Conservation (phyloP, 2,888 invertebrate genomes). For the Caenorhabditis doughertyi region DNA sequence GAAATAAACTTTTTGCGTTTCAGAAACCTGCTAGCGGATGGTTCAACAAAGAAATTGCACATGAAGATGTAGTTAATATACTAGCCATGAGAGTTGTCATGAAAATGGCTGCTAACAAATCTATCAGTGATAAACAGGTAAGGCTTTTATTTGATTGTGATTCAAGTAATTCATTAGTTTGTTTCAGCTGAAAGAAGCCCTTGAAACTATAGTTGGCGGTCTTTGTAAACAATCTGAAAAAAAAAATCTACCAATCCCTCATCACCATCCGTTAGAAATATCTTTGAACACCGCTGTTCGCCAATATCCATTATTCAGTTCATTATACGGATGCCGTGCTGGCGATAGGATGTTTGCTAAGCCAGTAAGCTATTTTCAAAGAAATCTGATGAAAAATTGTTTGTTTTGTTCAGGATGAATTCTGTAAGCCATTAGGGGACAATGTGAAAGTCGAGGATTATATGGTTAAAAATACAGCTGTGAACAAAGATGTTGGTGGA, state of each 20-base stretch:
- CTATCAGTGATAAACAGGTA: constrained; percentile 46
- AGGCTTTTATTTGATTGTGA: background rate
- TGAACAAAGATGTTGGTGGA: constrained; percentile 35
- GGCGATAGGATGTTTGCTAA: constrained; percentile 56
- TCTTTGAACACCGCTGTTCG: constrained; percentile 54
- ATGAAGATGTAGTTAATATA: constrained; percentile 60
- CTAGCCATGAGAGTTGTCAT: constrained; percentile 50
- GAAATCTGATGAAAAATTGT: no score
- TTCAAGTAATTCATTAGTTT: background rate
- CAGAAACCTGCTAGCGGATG: constrained; percentile 40
- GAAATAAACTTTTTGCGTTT: background rate
- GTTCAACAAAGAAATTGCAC: constrained; percentile 28
- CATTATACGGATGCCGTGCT: constrained; percentile 42
- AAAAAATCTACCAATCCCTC: constrained; percentile 46
- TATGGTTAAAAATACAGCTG: constrained; percentile 21
- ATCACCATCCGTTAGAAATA: constrained; percentile 56
- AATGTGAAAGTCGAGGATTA: constrained; percentile 35
- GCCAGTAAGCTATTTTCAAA: constrained; percentile 20
- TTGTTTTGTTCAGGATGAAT: constrained; percentile 36
- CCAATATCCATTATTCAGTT: constrained; percentile 53
- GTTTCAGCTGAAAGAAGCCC: constrained; percentile 36
- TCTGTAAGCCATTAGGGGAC: constrained; percentile 47
- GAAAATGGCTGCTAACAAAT: constrained; percentile 44
- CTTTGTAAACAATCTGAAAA: constrained; percentile 44
- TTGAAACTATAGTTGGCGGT: constrained; percentile 56